Conservation (phyloP, 2,113 vertebrate genomes). For the Laticauda colubrina region DNA sequence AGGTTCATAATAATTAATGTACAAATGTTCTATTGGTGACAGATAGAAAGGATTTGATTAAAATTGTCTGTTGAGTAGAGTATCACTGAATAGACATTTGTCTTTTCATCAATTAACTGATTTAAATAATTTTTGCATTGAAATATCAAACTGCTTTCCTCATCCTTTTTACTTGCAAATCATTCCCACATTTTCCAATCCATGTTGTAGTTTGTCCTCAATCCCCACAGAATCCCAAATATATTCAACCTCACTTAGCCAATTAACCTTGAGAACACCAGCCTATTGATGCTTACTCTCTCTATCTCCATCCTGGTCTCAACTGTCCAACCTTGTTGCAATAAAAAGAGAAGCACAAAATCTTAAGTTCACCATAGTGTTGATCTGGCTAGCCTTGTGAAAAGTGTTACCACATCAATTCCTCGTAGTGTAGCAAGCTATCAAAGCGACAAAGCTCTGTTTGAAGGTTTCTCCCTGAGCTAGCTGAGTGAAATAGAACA, state of each 20-base stretch:
- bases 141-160: background rate
- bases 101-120: background rate
- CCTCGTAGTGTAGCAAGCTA: background rate
- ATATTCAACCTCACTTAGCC: background rate
- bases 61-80: background rate
- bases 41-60: conserved; percentile 9
- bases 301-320: background rate
- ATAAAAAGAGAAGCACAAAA: background rate
- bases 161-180: background rate
- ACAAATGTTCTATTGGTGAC: background rate
- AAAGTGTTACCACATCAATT: background rate
- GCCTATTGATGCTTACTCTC: background rate
- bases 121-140: background rate
- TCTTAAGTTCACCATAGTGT: background rate
- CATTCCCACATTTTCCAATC: background rate
- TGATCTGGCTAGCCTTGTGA: background rate
- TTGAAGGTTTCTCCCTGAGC: background rate
- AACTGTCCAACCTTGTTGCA: background rate
- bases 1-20: background rate
- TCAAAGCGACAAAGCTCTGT: background rate
- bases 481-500: background rate
- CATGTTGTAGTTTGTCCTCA: background rate
- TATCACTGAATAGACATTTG: background rate
- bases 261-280: background rate
- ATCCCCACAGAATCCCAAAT: background rate